These are phyloP conservation scores for Aleadryas rufinucha DNA, from an alignment of 2,113 vertebrate species.

Conservation along the genomic window DNA sequence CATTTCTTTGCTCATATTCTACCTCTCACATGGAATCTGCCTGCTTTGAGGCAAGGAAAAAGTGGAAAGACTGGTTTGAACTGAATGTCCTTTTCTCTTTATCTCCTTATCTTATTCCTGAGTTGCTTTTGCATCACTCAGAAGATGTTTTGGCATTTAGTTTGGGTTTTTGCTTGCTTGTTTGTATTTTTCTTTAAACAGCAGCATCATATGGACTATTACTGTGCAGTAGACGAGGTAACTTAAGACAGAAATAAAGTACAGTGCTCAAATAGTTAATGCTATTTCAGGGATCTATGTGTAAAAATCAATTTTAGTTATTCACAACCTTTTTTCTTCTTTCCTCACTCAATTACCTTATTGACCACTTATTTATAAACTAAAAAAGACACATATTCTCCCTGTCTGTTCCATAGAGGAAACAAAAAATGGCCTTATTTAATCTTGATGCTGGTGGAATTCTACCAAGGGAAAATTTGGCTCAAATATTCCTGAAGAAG, in stretches of 20 bases:
- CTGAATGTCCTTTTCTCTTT: not conserved
- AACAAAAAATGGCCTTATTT: not conserved
- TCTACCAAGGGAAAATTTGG: not conserved
- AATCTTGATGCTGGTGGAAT: not conserved
- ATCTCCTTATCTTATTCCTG: not conserved
- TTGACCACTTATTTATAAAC: conserved; percentile 60
- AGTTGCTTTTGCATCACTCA: not conserved
- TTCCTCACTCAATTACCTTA: conserved; percentile 69
- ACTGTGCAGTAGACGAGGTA: not conserved
- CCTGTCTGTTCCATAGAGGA: not conserved
- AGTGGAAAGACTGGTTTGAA: not conserved
- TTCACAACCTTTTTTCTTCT: conserved; percentile 49
- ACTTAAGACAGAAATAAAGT: not conserved
- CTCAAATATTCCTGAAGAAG: not conserved
- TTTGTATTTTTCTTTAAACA: not conserved
- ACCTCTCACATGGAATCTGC: not conserved
- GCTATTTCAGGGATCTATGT: not conserved
- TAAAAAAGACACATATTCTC: not conserved
- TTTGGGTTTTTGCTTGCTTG: not conserved
- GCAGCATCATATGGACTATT: not conserved
- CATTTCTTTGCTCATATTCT: not conserved
- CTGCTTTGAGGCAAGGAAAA: not conserved
- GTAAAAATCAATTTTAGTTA: conserved; percentile 62
- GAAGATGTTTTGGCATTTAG: not conserved
- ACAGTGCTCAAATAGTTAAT: conserved; percentile 1